Conservation (phyloP, 2,113 vertebrate species). For the Chamaea fasciata region DNA sequence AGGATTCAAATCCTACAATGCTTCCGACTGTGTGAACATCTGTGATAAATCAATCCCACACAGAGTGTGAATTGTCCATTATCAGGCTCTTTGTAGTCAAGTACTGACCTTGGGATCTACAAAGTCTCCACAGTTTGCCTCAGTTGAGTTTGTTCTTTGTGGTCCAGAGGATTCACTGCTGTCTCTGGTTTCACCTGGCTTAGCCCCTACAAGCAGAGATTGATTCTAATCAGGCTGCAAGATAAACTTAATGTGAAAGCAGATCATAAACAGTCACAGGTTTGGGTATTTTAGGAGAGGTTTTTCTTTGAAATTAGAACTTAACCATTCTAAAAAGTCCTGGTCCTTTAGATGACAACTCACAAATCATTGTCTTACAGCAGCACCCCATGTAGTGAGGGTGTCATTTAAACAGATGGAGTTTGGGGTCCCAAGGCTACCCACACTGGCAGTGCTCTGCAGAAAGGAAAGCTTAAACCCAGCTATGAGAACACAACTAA, state of each 20-base stretch:
- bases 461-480: neutral
- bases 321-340: neutral
- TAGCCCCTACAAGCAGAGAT: slow-evolving; percentile 55
- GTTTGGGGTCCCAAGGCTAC: neutral
- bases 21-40: neutral
- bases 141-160: slow-evolving; percentile 67
- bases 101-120: slow-evolving; percentile 73
- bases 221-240: neutral
- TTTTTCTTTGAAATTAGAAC: neutral
- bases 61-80: neutral
- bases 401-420: neutral
- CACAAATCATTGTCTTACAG: neutral
- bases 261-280: neutral
- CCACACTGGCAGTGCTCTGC: neutral
- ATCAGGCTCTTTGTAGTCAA: neutral
- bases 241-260: neutral
- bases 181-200: slow-evolving; percentile 66
- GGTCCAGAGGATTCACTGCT: slow-evolving; percentile 56
- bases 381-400: neutral
- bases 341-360: neutral
- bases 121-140: slow-evolving; percentile 65
- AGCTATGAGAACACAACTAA: neutral
- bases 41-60: neutral
- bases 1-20: neutral
- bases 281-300: too few relatives aligned